phyloP scores from a whole-genome alignment of 1,140 invertebrate species.

The Drosophila lini region DNA sequence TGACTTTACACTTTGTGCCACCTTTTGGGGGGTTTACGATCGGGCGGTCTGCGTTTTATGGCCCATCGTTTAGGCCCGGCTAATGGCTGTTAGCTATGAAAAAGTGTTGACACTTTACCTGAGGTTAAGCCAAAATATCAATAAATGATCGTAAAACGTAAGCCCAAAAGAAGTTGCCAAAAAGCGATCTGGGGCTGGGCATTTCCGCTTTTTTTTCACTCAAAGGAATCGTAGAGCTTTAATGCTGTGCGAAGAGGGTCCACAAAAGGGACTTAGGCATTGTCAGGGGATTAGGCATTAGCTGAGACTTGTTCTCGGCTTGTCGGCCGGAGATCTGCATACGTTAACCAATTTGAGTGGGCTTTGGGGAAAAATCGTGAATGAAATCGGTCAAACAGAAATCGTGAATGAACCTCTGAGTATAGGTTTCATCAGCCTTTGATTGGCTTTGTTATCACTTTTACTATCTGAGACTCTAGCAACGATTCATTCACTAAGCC shows the following conservation, averaged over 20 bases:
- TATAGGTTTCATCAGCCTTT: slow-evolving; percentile 2
- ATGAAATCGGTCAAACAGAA: slow-evolving; percentile 35
- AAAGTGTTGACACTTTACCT: slow-evolving; percentile 74
- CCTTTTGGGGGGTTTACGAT: slow-evolving; percentile 73
- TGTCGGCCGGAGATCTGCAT: slow-evolving; percentile 40
- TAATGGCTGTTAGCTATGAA: slow-evolving; percentile 47
- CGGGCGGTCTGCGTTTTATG: slow-evolving; percentile 51
- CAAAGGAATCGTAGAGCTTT: slow-evolving; percentile 54
- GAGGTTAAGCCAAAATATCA: slow-evolving; percentile 47
- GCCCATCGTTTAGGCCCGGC: slow-evolving; percentile 52
- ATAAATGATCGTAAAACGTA: slow-evolving; percentile 67
- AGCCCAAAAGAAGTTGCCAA: slow-evolving; percentile 47
- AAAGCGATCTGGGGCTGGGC: slow-evolving; percentile 38
- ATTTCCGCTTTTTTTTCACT: slow-evolving; percentile 54
- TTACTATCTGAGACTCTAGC: slow-evolving; percentile 23
- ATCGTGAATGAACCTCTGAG: slow-evolving; percentile 19
- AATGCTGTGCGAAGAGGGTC: slow-evolving; percentile 58
- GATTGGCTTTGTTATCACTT: slow-evolving; percentile 20
- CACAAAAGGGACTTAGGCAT: slow-evolving; percentile 52
- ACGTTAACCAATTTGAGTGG: slow-evolving; percentile 26
- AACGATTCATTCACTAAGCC: slow-evolving; percentile 18
- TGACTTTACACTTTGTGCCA: slow-evolving; percentile 62
- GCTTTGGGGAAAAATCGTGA: slow-evolving; percentile 34
- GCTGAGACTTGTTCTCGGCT: slow-evolving; percentile 35
- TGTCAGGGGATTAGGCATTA: slow-evolving; percentile 60